phyloP scores from a whole-genome alignment of 2,888 invertebrate species.

The Euclidia mi region DNA sequence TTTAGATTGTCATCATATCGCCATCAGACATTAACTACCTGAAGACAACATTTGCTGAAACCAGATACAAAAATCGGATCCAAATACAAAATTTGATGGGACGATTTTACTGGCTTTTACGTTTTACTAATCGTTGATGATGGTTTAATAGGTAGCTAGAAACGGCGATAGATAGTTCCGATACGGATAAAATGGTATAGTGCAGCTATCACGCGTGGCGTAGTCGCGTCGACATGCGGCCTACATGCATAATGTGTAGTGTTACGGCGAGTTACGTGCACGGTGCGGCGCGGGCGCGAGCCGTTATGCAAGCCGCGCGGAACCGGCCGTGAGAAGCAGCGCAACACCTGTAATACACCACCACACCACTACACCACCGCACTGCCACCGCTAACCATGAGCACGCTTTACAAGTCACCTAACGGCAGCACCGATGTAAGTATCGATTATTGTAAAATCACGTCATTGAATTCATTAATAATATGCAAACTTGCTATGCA shows the following conservation, averaged over 20 bases:
- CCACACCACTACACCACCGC: too few species aligned
- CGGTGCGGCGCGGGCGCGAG: slow-evolving; percentile 58
- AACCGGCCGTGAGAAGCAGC: slow-evolving; percentile 83
- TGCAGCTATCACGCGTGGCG: slow-evolving; percentile 28
- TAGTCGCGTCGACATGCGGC: slow-evolving; percentile 68
- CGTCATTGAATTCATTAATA: slow-evolving; percentile 45
- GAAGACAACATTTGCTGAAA: slow-evolving; percentile 36
- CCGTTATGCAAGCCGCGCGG: slow-evolving; percentile 83
- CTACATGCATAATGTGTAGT: slow-evolving; percentile 84
- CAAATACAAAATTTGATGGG: too few species aligned
- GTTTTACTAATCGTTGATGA: too few species aligned
- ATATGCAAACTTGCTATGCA: slow-evolving; percentile 25
- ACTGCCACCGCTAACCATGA: slow-evolving; percentile 59
- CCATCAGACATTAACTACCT: slow-evolving; percentile 42
- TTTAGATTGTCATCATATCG: slow-evolving; percentile 66
- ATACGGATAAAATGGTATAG: slow-evolving; percentile 1
- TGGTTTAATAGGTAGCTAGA: too few species aligned
- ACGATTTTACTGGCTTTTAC: not conserved
- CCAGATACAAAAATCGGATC: too few species aligned
- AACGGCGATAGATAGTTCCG: too few species aligned
- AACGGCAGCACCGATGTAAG: slow-evolving; percentile 63
- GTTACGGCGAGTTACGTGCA: slow-evolving; percentile 85
- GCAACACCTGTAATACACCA: slow-evolving; percentile 77
- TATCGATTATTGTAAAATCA: slow-evolving; percentile 52
- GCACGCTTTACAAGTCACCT: slow-evolving; percentile 64